phyloP scores from a whole-genome alignment of 2,888 invertebrate genomes.

The Lasioglossum vierecki region DNA sequence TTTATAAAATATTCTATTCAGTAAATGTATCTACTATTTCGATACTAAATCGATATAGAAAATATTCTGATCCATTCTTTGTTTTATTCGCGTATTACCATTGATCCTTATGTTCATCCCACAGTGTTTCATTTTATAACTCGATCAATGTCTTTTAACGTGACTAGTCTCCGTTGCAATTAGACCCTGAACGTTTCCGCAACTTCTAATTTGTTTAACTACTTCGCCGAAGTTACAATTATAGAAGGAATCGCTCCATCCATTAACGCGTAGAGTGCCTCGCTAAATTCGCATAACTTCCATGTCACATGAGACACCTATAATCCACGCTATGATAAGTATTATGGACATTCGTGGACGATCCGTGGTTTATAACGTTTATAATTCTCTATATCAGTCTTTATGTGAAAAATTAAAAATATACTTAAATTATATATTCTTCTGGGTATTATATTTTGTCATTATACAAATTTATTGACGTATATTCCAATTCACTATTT shows the following conservation, averaged over 20 bases:
- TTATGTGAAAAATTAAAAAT: no score
- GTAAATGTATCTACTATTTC: no score
- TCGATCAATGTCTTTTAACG: neutral
- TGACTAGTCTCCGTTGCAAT: neutral
- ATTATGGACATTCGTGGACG: neutral
- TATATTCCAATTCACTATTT: no score
- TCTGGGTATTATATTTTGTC: no score
- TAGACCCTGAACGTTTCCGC: neutral
- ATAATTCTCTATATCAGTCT: neutral
- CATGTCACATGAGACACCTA: neutral
- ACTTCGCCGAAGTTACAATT: neutral
- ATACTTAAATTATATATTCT: neutral
- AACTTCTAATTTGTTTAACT: slow-evolving; percentile 6
- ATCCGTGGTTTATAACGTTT: neutral
- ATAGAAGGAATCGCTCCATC: slow-evolving; percentile 2
- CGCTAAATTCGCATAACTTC: slow-evolving; percentile 2
- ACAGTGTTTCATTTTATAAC: neutral
- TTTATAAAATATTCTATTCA: no score
- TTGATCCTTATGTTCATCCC: neutral
- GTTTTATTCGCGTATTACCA: neutral
- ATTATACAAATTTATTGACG: no score
- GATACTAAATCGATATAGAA: neutral
- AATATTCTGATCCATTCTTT: neutral
- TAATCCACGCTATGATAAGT: neutral
- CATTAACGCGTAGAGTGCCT: neutral